Base-by-base conservation (phyloP, 2,888 invertebrate species). In the Lucinisca nassula region DNA sequence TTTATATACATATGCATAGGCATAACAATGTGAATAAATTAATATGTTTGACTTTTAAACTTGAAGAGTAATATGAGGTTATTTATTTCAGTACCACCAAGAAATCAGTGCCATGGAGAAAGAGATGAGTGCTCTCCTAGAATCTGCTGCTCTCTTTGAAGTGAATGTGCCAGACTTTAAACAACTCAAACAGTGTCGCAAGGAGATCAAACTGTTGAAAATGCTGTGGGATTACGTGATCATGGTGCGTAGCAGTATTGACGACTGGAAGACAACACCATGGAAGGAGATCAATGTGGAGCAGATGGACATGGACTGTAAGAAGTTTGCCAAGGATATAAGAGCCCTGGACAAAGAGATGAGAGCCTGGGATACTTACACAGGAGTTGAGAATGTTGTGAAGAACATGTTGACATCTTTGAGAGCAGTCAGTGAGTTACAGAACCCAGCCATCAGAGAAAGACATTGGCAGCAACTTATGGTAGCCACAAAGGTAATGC, bases 221-320 rank as follows among this genome's bases (percentile, higher is more conserved):
- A 98, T 98, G 97, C 97, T 99, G 17, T 99, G 99, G 99, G 99
- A 99, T 97, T 99, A 99, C 95, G 98, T 98, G 14, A 97, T 97
- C 94, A 98, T 99, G 92, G 99, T 99, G 1, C 97, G 98, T 92
- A 98, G 98, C 3, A 98, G 98, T 95, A 98, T 99, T 77, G 98
- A 98, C 94, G 98, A 99, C 95, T 99, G 99, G 99, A 99, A 99
- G 96, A 98, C 98, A 0, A 99, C 99, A 0, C 98, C 98, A 0
- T 99, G 99, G 99, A 97, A 98, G 82, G 98, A 99, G 96, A 99
- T 99, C 87, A 99, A 99, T 95, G 99, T 99, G 58, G 99, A 99
- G 96, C 99, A 99, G 95, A 99, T 99, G 99, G 99, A 99, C 95
- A 98, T 99, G 92, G 99, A 99, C 96, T 99, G 99, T 96, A 99